Evolutionary conservation across 2,888 invertebrate species (phyloP), one percentile per base, ranked within the genome.

Genomic region (Leptopilina myrica): DNA sequence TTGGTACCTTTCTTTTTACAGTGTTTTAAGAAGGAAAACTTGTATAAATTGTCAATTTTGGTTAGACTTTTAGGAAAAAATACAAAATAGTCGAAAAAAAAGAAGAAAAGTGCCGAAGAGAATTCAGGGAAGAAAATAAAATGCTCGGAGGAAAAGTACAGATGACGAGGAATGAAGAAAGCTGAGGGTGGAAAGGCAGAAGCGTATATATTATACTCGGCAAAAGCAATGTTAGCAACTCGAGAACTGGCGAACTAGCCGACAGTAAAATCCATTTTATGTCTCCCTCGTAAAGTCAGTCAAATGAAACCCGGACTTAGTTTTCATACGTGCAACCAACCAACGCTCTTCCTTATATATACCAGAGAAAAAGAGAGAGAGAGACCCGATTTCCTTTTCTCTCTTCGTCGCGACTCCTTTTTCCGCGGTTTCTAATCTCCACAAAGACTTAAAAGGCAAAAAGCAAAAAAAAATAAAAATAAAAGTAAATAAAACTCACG

Each of bases 251-350:
- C 89, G 90, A 90, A 90, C 90, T 90, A 90, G 90, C 90, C 90
- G 90, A 90, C 90, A 90, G 89, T 90, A 90, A 90, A 90, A 90
- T 90, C 89, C 90, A 89, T 89, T 90, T 90, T 90, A 90, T 90
- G 90, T 89, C 89, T 88, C 82, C 84, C 88, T 90, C 90, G 90
- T 90, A 90, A 90, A 90, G 90, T 87, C 90, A 90, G 90, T 90
- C 90, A 89, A 90, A 90, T 90, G 90, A 90, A 90, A 90, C 90
- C 88, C 84, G 87, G 90, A 90, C 90, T 90, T 89, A 89, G 90
- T 90, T 90, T 90, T 90, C 90, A 90, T 90, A 90, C 89, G 90
- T 89, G 89, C 88, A 86, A 82, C 86, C 85, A 84, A 49, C 80
- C 80, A 80, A 81, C 85, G 81, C 77, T 79, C 67, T 64, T 76